Conservation (phyloP, 1,140 invertebrate species). For the Apolygus lucorum region DNA sequence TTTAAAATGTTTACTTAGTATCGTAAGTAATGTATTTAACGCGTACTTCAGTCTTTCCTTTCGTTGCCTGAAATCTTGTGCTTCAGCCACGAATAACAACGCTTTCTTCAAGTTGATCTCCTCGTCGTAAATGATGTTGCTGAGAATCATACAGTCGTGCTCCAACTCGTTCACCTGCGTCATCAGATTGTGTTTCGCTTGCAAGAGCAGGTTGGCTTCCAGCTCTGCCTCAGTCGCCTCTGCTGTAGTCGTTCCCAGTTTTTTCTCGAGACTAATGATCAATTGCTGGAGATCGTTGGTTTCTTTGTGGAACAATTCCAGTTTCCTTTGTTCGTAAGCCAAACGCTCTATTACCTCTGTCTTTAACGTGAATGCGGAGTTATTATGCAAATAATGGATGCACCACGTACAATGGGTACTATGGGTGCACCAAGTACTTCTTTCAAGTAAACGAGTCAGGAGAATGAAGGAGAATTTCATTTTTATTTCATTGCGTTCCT, state of each 20-base stretch:
- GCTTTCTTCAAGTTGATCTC: not conserved
- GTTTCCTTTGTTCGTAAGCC: not conserved
- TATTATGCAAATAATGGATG: too few species aligned
- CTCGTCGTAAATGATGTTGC: not conserved
- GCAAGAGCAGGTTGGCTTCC: not conserved
- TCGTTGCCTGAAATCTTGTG: too few species aligned
- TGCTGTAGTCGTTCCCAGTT: not conserved
- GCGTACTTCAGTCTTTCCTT: too few species aligned
- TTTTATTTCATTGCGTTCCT: too few species aligned
- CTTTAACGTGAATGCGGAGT: too few species aligned
- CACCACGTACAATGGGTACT: too few species aligned
- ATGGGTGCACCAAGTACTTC: too few species aligned
- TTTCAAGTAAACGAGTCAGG: too few species aligned
- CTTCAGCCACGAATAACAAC: not conserved
- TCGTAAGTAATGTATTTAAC: too few species aligned
- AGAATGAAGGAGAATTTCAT: too few species aligned
- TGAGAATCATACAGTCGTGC: not conserved
- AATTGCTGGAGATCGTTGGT: not conserved
- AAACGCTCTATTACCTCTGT: slow-evolving; percentile 4
- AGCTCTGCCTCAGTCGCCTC: not conserved
- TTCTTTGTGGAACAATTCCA: not conserved
- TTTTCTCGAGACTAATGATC: not conserved
- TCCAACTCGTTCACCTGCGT: not conserved
- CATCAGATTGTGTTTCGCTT: not conserved
- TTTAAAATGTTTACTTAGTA: too few species aligned